Base-by-base conservation (phyloP, 2,797 vertebrate species). In the Mastacembelus armatus region DNA sequence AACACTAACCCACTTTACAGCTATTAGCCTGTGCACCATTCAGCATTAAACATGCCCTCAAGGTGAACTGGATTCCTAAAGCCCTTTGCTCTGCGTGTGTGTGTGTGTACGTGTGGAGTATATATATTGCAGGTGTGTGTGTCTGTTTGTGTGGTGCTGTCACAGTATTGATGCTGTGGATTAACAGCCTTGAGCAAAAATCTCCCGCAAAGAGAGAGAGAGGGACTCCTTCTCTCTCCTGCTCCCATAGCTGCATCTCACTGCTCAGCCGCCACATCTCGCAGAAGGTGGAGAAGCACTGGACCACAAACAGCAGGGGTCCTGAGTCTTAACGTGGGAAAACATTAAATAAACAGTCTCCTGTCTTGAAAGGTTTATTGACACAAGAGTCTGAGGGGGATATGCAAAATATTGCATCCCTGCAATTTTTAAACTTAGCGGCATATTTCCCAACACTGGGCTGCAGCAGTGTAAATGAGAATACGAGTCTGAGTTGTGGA, bases 141-240 rank as follows among this genome's bases (percentile, higher is more conserved):
- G 39, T 15, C 36, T 16, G 36, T 38, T 16, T 4, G 7, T n/a
- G 57, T 71, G 48, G 51, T 58, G 45, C 49, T 52, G 43, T 73
- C 44, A 54, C 64, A 30, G 73, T 70, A 63, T 71, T 62, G 77
- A 76, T 77, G 78, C 58, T 74, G 49, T 69, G 79, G 67, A 81
- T 80, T 77, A 85, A 77, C 69, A 65, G 67, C 66, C 62, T 66
- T 36, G 56, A 80, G 68, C 35, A 58, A 47, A 30, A 64, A 9
- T 64, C 3, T 4, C 68, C 71, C 24, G 0, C 21, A n/a, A n/a
- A n/a, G n/a, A n/a, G n/a, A 29, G 74, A 51, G 60, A 71, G 47
- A 18, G 33, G 35, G 18, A 22, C 19, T 67, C 43, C 75, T 57
- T 35, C 27, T 71, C 38, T 40, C 18, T 71, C 64, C 52, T 59